A percentile compares a stretch with the other conserved stretches of the same genome.
phyloP scores from a whole-genome alignment of 2,797 vertebrate species.

The Florisuga fusca region DNA sequence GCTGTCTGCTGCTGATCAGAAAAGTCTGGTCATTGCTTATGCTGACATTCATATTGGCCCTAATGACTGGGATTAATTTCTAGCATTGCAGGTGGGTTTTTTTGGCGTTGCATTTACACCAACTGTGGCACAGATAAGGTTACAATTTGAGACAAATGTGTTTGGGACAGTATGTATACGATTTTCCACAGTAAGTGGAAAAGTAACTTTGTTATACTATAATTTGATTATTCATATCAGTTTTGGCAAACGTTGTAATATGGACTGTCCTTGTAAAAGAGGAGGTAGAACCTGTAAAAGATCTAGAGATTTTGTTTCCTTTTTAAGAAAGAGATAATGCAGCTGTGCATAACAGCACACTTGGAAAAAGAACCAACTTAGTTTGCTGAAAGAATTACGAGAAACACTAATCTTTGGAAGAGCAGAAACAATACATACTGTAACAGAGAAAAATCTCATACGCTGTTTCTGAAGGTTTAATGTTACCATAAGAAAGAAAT shows the following conservation, averaged over 20 bases:
- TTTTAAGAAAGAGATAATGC: conserved; percentile 54
- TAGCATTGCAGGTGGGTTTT: background rate
- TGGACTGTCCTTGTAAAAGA: conserved; percentile 32
- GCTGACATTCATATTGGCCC: background rate
- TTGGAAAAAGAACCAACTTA: conserved; percentile 10
- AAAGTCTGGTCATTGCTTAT: background rate
- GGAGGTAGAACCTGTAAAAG: conserved; percentile 37
- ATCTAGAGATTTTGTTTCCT: conserved; percentile 39
- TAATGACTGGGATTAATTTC: background rate
- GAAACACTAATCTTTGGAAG: conserved; percentile 5
- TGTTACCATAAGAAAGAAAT: background rate
- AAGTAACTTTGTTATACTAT: conserved; percentile 49
- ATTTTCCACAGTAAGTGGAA: background rate
- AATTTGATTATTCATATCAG: background rate
- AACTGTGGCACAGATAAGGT: background rate
- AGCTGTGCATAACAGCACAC: background rate
- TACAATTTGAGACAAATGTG: background rate
- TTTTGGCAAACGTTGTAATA: conserved; percentile 49
- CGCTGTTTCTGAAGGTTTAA: background rate
- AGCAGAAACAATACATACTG: background rate
- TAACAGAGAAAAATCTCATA: conserved; percentile 3
- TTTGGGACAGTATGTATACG: background rate
- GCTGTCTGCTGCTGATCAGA: background rate
- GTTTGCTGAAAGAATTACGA: conserved; percentile 1
- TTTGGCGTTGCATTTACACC: background rate